These are phyloP conservation scores for Delichon dasypus DNA, from an alignment of 2,797 vertebrate species.

Conservation along the genomic window DNA sequence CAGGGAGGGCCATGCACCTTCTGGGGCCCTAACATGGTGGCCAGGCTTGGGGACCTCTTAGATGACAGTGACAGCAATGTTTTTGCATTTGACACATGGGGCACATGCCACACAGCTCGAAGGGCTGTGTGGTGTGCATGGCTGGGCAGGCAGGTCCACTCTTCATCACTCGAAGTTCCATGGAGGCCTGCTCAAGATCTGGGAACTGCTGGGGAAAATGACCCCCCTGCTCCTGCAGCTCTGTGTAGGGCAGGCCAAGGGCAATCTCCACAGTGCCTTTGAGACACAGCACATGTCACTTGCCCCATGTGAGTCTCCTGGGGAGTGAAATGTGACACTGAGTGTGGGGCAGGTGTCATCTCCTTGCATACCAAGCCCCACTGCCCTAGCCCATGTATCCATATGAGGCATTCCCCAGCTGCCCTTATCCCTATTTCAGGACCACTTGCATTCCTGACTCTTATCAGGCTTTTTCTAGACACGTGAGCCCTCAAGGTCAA, in stretches of 20 bases:
- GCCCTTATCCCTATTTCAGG: conserved; percentile 57
- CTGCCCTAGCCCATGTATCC: not conserved
- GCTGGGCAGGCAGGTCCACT: not conserved
- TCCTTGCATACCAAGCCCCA: conserved; percentile 31
- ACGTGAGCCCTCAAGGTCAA: not conserved
- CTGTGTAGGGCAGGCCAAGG: not conserved
- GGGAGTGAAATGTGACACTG: not conserved
- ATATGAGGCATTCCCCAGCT: conserved; percentile 56
- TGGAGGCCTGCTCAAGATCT: not conserved
- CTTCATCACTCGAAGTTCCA: not conserved
- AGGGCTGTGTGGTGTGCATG: accelerated
- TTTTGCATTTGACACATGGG: not conserved
- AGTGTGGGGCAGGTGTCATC: conserved; percentile 29
- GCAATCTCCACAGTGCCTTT: not conserved
- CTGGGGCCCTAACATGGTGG: not conserved
- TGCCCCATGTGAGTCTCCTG: not conserved
- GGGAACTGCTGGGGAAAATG: not conserved
- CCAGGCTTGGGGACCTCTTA: not conserved
- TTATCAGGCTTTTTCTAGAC: conserved; percentile 33
- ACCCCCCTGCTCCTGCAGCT: not conserved
- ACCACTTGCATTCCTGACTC: conserved; percentile 50
- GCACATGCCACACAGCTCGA: not conserved
- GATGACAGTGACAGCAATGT: not conserved
- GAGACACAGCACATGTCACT: not conserved
- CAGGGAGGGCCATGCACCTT: not conserved